These are phyloP conservation scores for Oxytorus armatus DNA, from an alignment of 2,888 invertebrate genomes.

Conservation along the genomic window DNA sequence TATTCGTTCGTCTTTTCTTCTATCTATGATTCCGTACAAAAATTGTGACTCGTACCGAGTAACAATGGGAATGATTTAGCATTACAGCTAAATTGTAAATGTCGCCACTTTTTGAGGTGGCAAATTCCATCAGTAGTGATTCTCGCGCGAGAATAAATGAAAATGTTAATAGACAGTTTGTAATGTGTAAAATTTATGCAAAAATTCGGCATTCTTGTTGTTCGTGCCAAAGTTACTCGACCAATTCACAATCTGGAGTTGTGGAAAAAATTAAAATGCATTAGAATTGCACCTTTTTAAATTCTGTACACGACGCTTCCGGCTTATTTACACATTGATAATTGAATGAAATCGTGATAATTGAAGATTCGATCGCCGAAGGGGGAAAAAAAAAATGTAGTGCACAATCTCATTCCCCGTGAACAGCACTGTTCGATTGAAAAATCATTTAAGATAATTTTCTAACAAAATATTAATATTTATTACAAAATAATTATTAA, in stretches of 20 bases:
- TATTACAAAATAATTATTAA: not conserved
- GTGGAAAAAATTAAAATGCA: conserved; percentile 14
- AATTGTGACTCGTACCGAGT: conserved; percentile 50
- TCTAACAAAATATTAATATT: too few relatives aligned
- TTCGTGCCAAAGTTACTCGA: conserved; percentile 6
- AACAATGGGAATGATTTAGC: conserved; percentile 60
- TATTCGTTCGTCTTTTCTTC: conserved; percentile 21
- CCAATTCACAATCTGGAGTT: conserved; percentile 10
- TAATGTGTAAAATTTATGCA: not conserved
- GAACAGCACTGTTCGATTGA: not conserved
- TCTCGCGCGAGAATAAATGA: not conserved
- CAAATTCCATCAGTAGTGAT: conserved; percentile 15
- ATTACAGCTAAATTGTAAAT: conserved; percentile 29
- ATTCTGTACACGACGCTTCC: conserved; percentile 52
- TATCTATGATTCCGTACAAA: conserved; percentile 63
- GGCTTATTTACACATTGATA: conserved; percentile 56
- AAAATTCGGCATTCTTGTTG: not conserved
- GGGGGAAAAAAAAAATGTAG: not conserved
- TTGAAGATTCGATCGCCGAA: conserved; percentile 16
- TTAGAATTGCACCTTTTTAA: conserved; percentile 35
- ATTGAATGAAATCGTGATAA: conserved; percentile 43
- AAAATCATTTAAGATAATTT: conserved; percentile 1
- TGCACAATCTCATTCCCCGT: too few relatives aligned
- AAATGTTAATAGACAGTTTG: not conserved
- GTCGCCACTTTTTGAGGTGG: not conserved